Conservation (phyloP, 2,888 invertebrate genomes). For the Melinopterus prodromus region DNA sequence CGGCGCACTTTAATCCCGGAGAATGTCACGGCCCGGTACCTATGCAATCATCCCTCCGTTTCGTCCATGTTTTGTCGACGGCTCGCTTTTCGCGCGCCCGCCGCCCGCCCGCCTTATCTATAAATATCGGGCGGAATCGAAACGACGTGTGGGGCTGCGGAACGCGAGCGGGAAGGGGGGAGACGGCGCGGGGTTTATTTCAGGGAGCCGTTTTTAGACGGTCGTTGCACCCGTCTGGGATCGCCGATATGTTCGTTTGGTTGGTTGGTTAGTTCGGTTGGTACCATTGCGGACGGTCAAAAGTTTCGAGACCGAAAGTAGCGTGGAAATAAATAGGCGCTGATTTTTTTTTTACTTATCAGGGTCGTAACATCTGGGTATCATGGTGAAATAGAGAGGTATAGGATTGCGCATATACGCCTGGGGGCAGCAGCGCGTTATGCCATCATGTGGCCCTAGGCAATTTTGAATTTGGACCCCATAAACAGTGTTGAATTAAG, state of each 20-base stretch:
- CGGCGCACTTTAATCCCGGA: not conserved
- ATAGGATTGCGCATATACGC: no score
- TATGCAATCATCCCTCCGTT: not conserved
- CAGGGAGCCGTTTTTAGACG: constrained; percentile 22
- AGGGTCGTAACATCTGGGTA: no score
- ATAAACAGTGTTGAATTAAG: no score
- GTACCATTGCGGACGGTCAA: not conserved
- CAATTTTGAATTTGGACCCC: no score
- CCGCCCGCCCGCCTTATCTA: constrained; percentile 14
- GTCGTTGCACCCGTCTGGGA: constrained; percentile 18
- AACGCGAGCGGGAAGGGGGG: not conserved
- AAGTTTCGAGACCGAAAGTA: not conserved
- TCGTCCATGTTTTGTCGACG: not conserved
- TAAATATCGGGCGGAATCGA: constrained; percentile 22
- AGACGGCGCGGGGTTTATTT: constrained; percentile 17
- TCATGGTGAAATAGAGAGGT: no score
- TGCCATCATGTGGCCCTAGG: no score
- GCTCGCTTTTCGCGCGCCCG: not conserved
- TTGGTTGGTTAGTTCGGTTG: not conserved
- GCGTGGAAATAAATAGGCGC: not conserved
- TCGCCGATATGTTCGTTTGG: not conserved
- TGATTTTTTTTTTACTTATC: not conserved
- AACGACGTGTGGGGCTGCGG: not conserved
- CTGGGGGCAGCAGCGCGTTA: no score
- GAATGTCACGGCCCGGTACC: not conserved